These are phyloP conservation scores for Chrysomela aeneicollis DNA, from an alignment of 2,888 invertebrate genomes.

Conservation along the genomic window DNA sequence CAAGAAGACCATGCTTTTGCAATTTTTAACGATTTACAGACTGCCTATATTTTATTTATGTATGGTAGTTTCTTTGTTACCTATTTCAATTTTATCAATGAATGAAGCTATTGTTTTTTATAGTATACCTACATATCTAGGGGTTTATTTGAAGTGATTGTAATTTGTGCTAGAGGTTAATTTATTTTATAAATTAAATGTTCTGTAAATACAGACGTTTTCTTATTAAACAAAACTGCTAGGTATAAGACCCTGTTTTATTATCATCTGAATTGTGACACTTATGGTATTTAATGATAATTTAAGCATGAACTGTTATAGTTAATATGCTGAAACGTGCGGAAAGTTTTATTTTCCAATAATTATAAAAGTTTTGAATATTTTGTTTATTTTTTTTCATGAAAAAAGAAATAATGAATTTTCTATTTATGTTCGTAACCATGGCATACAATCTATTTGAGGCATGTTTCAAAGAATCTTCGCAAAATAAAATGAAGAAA, in stretches of 20 bases:
- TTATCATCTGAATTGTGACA: no score
- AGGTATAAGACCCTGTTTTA: background rate
- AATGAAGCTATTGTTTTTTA: background rate
- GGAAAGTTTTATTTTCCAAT: no score
- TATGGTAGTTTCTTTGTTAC: background rate
- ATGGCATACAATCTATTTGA: no score
- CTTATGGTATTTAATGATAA: no score
- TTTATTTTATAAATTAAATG: conserved; percentile 1
- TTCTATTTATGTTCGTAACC: no score
- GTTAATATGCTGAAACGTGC: no score
- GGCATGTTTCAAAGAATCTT: no score
- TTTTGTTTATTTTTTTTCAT: no score
- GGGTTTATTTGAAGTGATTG: background rate
- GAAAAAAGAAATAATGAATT: no score
- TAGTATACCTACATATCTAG: background rate
- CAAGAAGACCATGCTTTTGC: background rate
- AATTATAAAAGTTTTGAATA: no score
- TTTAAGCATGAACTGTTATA: no score
- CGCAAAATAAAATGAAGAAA: no score
- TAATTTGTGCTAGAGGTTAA: conserved; percentile 2
- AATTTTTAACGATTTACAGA: conserved; percentile 2
- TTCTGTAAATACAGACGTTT: background rate
- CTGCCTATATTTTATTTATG: background rate
- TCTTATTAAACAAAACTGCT: background rate
- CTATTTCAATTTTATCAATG: background rate